Conservation (phyloP, 2,888 invertebrate genomes). For the Serrognathus titanus region DNA sequence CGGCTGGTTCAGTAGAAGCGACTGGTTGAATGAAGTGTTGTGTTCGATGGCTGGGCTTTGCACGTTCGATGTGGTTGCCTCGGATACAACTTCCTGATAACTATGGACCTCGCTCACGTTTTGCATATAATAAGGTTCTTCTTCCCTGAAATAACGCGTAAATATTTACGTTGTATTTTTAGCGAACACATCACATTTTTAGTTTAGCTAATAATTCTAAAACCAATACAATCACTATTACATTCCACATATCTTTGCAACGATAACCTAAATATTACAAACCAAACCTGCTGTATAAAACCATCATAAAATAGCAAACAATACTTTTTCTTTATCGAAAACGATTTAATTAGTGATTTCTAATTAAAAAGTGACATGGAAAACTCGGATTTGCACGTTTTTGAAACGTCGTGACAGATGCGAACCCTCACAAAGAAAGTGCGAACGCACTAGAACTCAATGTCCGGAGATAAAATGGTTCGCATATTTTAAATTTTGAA, state of each 20-base stretch:
- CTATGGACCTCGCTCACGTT: not conserved
- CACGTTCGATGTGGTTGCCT: slow-evolving; percentile 4
- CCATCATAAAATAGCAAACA: not conserved
- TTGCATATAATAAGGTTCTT: slow-evolving; percentile 12
- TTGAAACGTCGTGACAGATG: not conserved
- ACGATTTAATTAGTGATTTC: too few species aligned
- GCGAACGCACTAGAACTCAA: slow-evolving; percentile 4
- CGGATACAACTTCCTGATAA: slow-evolving; percentile 3
- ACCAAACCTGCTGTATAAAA: not conserved
- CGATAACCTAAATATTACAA: not conserved
- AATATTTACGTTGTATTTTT: slow-evolving; percentile 1
- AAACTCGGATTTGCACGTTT: too few species aligned
- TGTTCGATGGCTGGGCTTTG: slow-evolving; percentile 7
- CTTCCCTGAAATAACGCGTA: slow-evolving; percentile 12
- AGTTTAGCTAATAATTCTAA: slow-evolving; percentile 7
- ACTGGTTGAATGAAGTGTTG: slow-evolving; percentile 5
- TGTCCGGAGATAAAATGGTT: slow-evolving; percentile 11
- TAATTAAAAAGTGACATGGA: too few species aligned
- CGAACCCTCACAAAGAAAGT: slow-evolving; percentile 1
- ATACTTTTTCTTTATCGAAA: too few species aligned
- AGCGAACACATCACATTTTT: slow-evolving; percentile 11
- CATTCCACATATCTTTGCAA: slow-evolving; percentile 8
- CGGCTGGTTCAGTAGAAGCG: slow-evolving; percentile 11
- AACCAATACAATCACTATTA: slow-evolving; percentile 1
- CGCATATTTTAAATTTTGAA: slow-evolving; percentile 1